phyloP scores from a whole-genome alignment of 2,797 vertebrate species.

The Malurus splendens region DNA sequence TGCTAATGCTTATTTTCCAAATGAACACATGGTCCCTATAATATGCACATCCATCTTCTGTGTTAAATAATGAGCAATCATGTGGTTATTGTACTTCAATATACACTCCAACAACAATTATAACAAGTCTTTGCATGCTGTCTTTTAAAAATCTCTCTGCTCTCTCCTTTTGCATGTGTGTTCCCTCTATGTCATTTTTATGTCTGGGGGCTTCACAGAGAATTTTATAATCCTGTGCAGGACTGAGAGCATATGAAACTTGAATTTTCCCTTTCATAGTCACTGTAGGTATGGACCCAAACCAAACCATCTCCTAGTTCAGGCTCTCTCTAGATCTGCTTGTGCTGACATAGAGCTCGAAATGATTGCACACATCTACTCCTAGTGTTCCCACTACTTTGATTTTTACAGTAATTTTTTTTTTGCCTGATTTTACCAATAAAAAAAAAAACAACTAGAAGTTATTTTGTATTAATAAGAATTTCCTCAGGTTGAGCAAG shows the following conservation, averaged over 20 bases:
- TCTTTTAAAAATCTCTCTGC: background rate
- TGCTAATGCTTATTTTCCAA: background rate
- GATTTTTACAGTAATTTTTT: background rate
- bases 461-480: background rate
- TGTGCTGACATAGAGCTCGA: background rate
- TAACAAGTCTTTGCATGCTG: fast-evolving
- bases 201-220: background rate
- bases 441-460: background rate
- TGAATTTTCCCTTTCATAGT: background rate
- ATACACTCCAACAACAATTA: background rate
- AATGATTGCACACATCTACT: background rate
- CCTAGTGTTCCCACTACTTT: background rate
- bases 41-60: background rate
- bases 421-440: background rate
- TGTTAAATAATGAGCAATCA: background rate
- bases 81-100: background rate
- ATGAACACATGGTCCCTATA: background rate
- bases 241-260: background rate
- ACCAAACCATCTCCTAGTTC: background rate
- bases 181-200: background rate
- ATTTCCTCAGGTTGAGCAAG: background rate
- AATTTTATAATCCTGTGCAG: background rate
- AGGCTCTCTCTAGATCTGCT: background rate
- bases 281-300: background rate
- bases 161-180: background rate